phyloP scores from a whole-genome alignment of 2,797 vertebrate species.

The Rhynchotus rufescens region DNA sequence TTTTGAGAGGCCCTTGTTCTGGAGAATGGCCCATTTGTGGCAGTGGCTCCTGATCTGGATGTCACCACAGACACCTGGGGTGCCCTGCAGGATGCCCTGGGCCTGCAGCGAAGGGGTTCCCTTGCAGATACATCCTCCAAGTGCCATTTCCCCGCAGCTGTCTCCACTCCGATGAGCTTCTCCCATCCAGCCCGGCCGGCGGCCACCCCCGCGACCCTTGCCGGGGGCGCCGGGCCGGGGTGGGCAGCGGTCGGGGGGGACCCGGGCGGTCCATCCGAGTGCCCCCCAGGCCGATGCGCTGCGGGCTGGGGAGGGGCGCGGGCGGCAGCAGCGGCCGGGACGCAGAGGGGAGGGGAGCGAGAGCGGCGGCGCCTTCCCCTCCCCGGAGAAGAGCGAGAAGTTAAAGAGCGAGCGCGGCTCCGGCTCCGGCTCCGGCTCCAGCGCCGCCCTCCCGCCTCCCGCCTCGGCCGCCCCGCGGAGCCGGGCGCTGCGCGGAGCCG shows the following conservation, averaged over 20 bases:
- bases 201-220: not conserved
- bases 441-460: not conserved
- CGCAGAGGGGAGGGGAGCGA: slow-evolving; percentile 13
- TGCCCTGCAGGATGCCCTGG: fast-evolving
- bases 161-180: too few species aligned
- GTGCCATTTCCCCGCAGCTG: not conserved
- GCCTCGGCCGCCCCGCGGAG: not conserved
- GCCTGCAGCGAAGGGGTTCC: fast-evolving
- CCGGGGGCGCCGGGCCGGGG: too few species aligned
- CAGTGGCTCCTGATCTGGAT: fast-evolving
- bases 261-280: too few species aligned
- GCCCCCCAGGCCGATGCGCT: too few species aligned
- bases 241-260: too few species aligned
- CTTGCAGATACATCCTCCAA: too few species aligned
- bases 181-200: too few species aligned
- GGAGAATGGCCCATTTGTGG: fast-evolving
- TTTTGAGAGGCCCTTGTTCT: not conserved
- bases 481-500: too few species aligned
- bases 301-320: slow-evolving; percentile 23
- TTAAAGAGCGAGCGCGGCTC: slow-evolving; percentile 31
- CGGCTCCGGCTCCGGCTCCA: not conserved
- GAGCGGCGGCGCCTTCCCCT: not conserved
- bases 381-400: not conserved
- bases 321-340: not conserved
- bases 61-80: fast-evolving